Percentiles rank a stretch among this genome's conserved stretches.
Evolutionary conservation across 2,888 invertebrate species (phyloP).

Genomic region (Pseudoips prasinana): DNA sequence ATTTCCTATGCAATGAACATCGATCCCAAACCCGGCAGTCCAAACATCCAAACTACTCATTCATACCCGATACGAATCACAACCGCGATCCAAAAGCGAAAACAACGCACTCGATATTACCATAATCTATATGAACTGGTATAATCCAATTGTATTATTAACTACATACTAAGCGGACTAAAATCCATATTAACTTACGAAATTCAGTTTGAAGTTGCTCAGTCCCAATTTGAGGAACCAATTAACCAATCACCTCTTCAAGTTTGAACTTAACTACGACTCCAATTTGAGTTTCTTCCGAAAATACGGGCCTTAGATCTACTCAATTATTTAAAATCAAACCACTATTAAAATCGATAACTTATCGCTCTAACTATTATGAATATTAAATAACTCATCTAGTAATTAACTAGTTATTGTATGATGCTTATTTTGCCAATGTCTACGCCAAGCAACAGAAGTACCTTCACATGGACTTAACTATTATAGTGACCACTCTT

Average conservation of each 20-base stretch:
- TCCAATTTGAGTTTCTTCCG: too few relatives aligned
- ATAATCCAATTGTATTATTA: slow-evolving; percentile 26
- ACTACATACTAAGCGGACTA: slow-evolving; percentile 32
- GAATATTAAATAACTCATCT: slow-evolving; percentile 53
- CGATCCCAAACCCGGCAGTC: not conserved
- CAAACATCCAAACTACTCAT: not conserved
- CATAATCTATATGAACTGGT: slow-evolving; percentile 30
- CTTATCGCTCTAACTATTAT: slow-evolving; percentile 55
- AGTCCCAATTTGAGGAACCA: too few relatives aligned
- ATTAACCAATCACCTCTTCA: too few relatives aligned
- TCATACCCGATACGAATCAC: too few relatives aligned
- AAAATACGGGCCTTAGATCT: too few relatives aligned
- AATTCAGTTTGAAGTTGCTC: too few relatives aligned
- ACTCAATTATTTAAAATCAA: slow-evolving; percentile 39
- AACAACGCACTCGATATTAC: slow-evolving; percentile 12
- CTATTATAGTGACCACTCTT: too few relatives aligned
- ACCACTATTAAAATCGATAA: slow-evolving; percentile 45
- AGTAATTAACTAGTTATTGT: slow-evolving; percentile 54
- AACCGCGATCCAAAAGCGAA: slow-evolving; percentile 7
- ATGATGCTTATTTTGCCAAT: slow-evolving; percentile 3
- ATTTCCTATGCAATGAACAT: too few relatives aligned
- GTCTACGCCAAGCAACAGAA: too few relatives aligned
- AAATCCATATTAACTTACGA: slow-evolving; percentile 11
- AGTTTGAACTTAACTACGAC: too few relatives aligned
- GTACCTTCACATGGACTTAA: too few relatives aligned